Evolutionary conservation across 2,113 vertebrate genomes (phyloP), one percentile per base, ranked within the genome.

Genomic region (Diadophis punctatus): DNA sequence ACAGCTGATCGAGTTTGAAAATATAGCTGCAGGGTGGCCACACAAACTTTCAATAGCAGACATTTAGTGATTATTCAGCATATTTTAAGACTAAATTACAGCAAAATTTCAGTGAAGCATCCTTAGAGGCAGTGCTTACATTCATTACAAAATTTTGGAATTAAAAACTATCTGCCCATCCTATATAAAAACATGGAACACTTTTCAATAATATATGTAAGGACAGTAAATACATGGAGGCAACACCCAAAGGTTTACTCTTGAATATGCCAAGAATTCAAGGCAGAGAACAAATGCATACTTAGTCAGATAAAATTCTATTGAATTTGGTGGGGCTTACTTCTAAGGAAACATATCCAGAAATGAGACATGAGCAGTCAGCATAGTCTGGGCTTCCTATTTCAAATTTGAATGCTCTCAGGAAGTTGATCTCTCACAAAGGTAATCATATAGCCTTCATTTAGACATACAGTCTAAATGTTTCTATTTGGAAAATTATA

Each of bases 1-100:
- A 90, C 58, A 95, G 90, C 25, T 91, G 53, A 93, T 95, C 94
- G 53, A 90, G 27, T 93, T 93, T 51, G 94, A 91, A 94, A 88
- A 60, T 49, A 63, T 0, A 87, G 27, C 90, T 94, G 80, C 91
- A 95, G 94, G 92, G 90, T 96, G 87, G 91, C 92, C 93, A 92
- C 55, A 43, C 3, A 1, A n/a, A 1, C 90, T 93, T 94, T 92
- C 86, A 87, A 93, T 88, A 90, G 90, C 25, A 89, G 86, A 46
- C 85, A 74, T 91, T 95, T 92, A 93, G 52, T 58, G 43, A 30
- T 34, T 56, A 16, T n/a, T 80, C 90, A 96, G 55, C 34, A 22
- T 55, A 52, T 89, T 90, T 92, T 48, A 90, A 91, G 90, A 80
- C 80, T 93, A 89, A 91, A 68, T 86, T 18, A 84, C 90, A 94